Conservation (phyloP, 2,888 invertebrate genomes). For the Hirtodrosophila trivittata region DNA sequence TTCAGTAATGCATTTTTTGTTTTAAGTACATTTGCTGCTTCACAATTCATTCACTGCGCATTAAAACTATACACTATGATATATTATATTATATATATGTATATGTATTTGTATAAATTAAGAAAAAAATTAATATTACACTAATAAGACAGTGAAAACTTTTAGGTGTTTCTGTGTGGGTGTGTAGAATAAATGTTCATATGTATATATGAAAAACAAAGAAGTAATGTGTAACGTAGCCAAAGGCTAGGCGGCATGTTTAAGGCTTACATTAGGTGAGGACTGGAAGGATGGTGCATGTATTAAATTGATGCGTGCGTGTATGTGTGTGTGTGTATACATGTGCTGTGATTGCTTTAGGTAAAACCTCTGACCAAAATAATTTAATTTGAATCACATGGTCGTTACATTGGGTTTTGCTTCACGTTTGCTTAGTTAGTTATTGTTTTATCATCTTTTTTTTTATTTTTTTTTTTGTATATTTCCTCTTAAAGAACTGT, state of each 20-base stretch:
- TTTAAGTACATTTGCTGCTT: slow-evolving; percentile 64
- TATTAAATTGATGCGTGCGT: neutral
- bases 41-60: slow-evolving; percentile 25
- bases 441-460: neutral
- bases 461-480: slow-evolving; percentile 1
- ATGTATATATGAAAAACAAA: slow-evolving; percentile 8
- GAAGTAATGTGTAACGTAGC: slow-evolving; percentile 40
- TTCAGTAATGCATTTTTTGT: slow-evolving; percentile 44
- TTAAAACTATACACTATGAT: slow-evolving; percentile 52
- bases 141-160: slow-evolving; percentile 43
- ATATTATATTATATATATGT: slow-evolving; percentile 31
- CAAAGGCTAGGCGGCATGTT: slow-evolving; percentile 65
- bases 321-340: slow-evolving; percentile 8
- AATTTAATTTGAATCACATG: slow-evolving; percentile 3
- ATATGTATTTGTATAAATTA: slow-evolving; percentile 54
- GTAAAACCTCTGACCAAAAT: neutral
- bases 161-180: neutral
- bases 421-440: slow-evolving; percentile 10
- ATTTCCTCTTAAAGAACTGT: slow-evolving; percentile 65
- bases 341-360: slow-evolving; percentile 24
- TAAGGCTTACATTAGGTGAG: slow-evolving; percentile 40
- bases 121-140: slow-evolving; percentile 55
- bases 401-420: neutral
- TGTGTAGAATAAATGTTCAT: slow-evolving; percentile 4
- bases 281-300: slow-evolving; percentile 53